phyloP scores from a whole-genome alignment of 2,113 vertebrate species.

The Istiophorus platypterus region DNA sequence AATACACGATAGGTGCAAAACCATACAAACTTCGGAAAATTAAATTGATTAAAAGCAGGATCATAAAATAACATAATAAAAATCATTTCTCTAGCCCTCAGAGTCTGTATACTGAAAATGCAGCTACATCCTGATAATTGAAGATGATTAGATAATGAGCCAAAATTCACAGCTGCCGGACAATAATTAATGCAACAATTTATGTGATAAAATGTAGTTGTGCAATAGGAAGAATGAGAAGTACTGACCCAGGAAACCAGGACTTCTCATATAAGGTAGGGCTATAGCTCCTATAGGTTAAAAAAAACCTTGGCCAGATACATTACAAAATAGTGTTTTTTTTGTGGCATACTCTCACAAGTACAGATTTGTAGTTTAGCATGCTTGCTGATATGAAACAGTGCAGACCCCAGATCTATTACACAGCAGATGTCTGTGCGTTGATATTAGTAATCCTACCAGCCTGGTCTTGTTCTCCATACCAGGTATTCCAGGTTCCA shows the following conservation, averaged over 20 bases:
- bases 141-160: neutral
- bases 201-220: neutral
- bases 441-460: constrained; percentile 85
- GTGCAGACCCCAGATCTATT: constrained; percentile 1
- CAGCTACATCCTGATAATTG: neutral
- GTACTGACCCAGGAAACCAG: neutral
- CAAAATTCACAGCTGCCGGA: neutral
- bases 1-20: neutral
- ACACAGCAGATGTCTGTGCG: constrained; percentile 12
- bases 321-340: neutral
- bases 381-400: constrained; percentile 7
- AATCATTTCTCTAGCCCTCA: neutral
- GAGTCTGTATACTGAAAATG: neutral
- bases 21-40: neutral
- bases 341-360: neutral
- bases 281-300: neutral
- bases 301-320: neutral
- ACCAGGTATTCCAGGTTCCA: constrained; percentile 99
- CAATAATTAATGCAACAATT: neutral
- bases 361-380: neutral
- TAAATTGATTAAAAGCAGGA: neutral
- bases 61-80: neutral
- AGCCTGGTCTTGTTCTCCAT: constrained; percentile 99
- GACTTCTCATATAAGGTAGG: neutral
- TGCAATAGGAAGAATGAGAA: neutral